Evolutionary conservation across 2,113 vertebrate genomes (phyloP).

Genomic region (Corvus moneduloides): DNA sequence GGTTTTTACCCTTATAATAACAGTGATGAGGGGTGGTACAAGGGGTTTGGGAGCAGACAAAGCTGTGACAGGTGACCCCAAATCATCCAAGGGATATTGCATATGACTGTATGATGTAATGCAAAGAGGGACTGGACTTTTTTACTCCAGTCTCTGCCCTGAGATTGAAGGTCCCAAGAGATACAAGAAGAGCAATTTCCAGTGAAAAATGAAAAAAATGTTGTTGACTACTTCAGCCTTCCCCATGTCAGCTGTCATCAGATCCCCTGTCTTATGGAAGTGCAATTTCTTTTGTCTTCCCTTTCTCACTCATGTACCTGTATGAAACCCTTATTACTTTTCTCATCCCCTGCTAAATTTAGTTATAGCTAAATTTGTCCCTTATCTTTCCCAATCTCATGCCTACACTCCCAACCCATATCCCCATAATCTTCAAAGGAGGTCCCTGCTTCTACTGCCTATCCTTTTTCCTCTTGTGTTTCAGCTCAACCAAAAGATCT

Average conservation of each 20-base stretch:
- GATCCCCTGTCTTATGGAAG: not conserved
- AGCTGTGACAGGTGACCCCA: not conserved
- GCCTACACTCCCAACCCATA: not conserved
- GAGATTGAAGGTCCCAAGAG: not conserved
- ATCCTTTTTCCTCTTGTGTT: not conserved
- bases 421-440: not conserved
- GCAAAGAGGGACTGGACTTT: not conserved
- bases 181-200: not conserved
- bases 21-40: not conserved
- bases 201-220: not conserved
- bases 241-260: not conserved
- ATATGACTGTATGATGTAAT: not conserved
- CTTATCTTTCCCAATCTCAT: not conserved
- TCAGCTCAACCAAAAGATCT: not conserved
- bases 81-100: not conserved
- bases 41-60: not conserved
- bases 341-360: not conserved
- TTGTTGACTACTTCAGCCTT: not conserved
- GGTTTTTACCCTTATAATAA: not conserved
- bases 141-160: not conserved
- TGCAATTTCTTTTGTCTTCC: not conserved
- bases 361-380: not conserved
- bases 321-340: not conserved
- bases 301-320: not conserved
- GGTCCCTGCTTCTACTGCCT: not conserved